Base-by-base conservation (phyloP, 2,113 vertebrate species). In the Himantopus leucocephalus region DNA sequence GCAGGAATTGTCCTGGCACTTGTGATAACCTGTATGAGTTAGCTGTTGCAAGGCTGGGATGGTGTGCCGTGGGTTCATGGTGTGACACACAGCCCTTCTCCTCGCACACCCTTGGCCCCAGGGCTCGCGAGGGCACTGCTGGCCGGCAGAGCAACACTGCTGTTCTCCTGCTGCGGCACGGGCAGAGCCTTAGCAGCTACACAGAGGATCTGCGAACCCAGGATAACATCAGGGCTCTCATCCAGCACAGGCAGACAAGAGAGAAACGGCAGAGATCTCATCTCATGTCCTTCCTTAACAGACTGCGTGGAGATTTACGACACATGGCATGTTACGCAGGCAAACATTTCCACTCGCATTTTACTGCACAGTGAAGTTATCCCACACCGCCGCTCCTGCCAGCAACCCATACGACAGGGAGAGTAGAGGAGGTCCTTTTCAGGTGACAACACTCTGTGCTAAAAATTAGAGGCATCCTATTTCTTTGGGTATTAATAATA, bases 141-240 rank as follows among this genome's bases (percentile, higher is more conserved):
- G 85, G 43, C 41, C 0, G 10, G 35, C 34, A 47, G 3, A 43
- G 24, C 32, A 52, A 1, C 0, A 0, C 41, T 74, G 59, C 18
- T 47, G 32, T 39, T 35, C 81, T 50, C 37, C 72, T 23, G 13
- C 47, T 56, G 32, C 62, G 16, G n/a, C 78, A 26, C 4, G 14
- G 68, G 19, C 85, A 66, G 37, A 67, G 53, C 43, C 39, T 48
- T 11, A 35, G 48, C 68, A 63, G 45, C 64, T 32, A 5, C 7
- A 14, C 30, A 43, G 32, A 9, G 41, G 2, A 30, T 11, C 63
- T 85, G 35, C 2, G 4, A n/a, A 11, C 43, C 10, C 7, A 8
- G 14, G n/a, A 19, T 24, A 37, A 27, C 0, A 0, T 24, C 63
- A 75, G 35, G 43, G 55, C 26, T 79, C n/a, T 72, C 41, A 55